A percentile compares a stretch with the other conserved stretches of the same genome.
Evolutionary conservation across 2,113 vertebrate species (phyloP).

Genomic region (Ciconia boyciana): DNA sequence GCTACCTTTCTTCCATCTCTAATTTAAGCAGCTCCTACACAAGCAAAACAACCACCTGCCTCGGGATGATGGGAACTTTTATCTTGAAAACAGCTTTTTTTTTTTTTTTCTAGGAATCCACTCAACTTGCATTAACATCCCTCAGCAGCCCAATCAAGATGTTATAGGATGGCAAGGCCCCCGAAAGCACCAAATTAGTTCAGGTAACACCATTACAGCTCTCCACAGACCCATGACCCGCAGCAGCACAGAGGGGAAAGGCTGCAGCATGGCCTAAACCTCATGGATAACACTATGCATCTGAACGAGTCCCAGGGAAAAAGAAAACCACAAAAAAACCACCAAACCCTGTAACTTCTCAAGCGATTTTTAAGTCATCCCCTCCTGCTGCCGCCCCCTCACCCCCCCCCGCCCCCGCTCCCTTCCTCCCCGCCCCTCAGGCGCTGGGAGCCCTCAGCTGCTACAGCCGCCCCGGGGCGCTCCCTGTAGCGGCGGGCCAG

Average conservation of each 20-base stretch:
- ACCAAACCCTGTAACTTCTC: neutral
- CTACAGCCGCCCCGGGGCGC: neutral
- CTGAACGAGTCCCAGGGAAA: neutral
- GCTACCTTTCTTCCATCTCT: neutral
- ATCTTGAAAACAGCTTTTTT: neutral
- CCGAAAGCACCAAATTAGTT: neutral
- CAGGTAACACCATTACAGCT: neutral
- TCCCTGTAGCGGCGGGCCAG: neutral
- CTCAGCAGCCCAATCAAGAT: neutral
- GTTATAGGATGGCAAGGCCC: accelerated
- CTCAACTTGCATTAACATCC: neutral
- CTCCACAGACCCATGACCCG: neutral
- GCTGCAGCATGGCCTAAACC: neutral
- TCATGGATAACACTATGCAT: accelerated
- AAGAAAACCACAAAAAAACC: accelerated
- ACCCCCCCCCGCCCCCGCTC: too few species aligned
- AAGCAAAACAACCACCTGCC: neutral
- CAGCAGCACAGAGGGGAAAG: neutral
- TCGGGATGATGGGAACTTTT: neutral
- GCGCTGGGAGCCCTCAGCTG: neutral
- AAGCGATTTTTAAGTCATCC: neutral
- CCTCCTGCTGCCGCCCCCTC: neutral
- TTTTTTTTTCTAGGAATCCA: neutral
- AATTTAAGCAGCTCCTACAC: neutral
- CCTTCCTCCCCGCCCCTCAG: neutral